Conservation (phyloP, 2,113 vertebrate species). For the Ciconia maguari region DNA sequence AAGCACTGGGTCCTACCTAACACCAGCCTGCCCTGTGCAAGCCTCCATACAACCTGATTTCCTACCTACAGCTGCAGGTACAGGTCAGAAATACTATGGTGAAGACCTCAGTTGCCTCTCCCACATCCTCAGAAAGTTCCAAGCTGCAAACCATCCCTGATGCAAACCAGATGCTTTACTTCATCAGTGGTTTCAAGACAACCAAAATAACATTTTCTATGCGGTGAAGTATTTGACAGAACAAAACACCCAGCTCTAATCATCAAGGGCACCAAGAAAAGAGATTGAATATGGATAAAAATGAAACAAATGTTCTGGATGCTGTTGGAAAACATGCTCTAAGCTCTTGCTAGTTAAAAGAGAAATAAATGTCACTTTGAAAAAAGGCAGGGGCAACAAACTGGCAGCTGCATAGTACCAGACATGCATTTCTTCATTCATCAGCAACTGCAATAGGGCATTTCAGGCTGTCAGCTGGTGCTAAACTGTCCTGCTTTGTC, state of each 20-base stretch:
- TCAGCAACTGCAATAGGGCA: background rate
- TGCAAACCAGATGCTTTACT: background rate
- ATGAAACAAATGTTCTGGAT: background rate
- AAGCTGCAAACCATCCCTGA: background rate
- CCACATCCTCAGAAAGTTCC: background rate
- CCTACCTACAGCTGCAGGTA: background rate
- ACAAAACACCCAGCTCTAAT: background rate
- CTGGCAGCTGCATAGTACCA: background rate
- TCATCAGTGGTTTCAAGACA: background rate
- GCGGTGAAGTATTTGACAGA: background rate
- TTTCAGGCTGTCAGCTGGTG: background rate
- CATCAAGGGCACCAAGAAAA: background rate
- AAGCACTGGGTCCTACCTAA: background rate
- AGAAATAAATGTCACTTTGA: background rate
- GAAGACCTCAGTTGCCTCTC: background rate
- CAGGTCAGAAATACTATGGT: background rate
- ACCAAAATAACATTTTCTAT: background rate
- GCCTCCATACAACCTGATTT: accelerated
- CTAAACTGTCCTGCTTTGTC: background rate
- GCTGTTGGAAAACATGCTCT: background rate
- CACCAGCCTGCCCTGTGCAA: background rate
- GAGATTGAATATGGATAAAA: background rate
- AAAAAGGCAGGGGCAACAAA: background rate
- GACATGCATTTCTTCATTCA: background rate
- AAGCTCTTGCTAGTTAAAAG: background rate